Conservation (phyloP, 2,888 invertebrate genomes). For the Masnerella sp. region DNA sequence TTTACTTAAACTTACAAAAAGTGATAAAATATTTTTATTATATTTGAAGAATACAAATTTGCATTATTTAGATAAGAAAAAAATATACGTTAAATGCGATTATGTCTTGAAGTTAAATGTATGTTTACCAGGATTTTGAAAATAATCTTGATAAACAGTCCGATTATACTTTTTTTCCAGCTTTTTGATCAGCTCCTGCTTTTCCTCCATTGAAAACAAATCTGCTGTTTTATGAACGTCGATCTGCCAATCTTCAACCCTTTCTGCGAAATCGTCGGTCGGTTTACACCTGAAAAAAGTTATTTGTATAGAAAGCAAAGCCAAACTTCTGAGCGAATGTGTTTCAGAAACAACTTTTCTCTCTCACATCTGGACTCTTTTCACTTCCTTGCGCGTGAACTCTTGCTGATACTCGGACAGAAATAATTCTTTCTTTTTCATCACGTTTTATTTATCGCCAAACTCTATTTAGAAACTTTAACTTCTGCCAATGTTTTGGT, state of each 20-base stretch:
- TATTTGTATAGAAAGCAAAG: background rate
- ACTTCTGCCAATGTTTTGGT: conserved; percentile 6
- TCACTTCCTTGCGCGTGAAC: conserved; percentile 57
- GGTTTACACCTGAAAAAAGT: conserved; percentile 46
- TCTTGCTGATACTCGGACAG: conserved; percentile 66
- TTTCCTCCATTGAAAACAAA: conserved; percentile 58
- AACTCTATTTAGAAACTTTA: conserved; percentile 30
- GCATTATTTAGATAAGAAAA: background rate
- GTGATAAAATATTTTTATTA: no score
- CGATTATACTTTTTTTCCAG: conserved; percentile 62
- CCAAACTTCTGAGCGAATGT: no score
- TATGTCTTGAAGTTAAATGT: no score
- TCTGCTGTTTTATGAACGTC: conserved; percentile 61
- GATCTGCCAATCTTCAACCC: conserved; percentile 63
- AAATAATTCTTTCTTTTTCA: conserved; percentile 48
- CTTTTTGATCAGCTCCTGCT: conserved; percentile 62
- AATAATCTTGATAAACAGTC: conserved; percentile 64
- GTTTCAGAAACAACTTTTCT: background rate
- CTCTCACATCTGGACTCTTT: conserved; percentile 62
- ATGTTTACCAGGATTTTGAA: conserved; percentile 59
- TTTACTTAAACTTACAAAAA: background rate
- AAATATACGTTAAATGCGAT: background rate
- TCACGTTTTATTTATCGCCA: conserved; percentile 34
- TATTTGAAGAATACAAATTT: background rate
- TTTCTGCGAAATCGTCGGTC: conserved; percentile 62